phyloP scores from a whole-genome alignment of 2,113 vertebrate species.

The Lophochroa leadbeateri region DNA sequence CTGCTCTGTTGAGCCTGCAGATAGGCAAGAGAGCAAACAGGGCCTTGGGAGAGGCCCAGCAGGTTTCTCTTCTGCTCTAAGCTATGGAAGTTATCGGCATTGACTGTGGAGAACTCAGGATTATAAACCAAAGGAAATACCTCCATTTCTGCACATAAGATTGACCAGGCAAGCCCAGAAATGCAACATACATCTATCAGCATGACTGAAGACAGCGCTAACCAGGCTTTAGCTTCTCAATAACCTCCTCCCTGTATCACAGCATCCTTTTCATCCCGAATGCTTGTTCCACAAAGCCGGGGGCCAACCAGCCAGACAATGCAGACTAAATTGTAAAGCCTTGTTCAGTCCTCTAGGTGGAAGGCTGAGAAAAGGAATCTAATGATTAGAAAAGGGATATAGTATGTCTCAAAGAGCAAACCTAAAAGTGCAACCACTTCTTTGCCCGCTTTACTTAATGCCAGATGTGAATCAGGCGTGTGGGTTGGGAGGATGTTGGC shows the following conservation, averaged over 20 bases:
- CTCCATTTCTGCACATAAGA: not conserved
- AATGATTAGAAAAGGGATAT: not conserved
- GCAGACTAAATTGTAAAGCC: not conserved
- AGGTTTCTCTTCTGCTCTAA: not conserved
- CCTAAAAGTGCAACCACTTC: not conserved
- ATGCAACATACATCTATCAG: fast-evolving
- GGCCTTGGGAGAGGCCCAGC: not conserved
- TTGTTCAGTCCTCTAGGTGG: not conserved
- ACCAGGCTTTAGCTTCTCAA: not conserved
- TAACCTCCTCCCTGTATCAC: not conserved
- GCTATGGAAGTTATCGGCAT: not conserved
- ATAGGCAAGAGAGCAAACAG: not conserved
- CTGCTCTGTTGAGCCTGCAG: not conserved
- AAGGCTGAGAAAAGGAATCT: not conserved
- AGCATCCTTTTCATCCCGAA: not conserved
- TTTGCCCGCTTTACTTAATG: not conserved
- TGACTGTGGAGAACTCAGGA: not conserved
- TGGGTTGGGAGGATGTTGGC: not conserved
- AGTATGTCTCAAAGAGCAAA: not conserved
- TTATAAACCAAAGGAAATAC: not conserved
- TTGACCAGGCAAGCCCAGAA: not conserved
- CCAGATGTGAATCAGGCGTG: slow-evolving; percentile 4
- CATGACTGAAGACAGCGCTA: not conserved
- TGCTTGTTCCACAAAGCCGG: not conserved
- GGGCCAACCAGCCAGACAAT: too few species aligned